Conservation (phyloP, 2,113 vertebrate species). For the Leucosticte australis region DNA sequence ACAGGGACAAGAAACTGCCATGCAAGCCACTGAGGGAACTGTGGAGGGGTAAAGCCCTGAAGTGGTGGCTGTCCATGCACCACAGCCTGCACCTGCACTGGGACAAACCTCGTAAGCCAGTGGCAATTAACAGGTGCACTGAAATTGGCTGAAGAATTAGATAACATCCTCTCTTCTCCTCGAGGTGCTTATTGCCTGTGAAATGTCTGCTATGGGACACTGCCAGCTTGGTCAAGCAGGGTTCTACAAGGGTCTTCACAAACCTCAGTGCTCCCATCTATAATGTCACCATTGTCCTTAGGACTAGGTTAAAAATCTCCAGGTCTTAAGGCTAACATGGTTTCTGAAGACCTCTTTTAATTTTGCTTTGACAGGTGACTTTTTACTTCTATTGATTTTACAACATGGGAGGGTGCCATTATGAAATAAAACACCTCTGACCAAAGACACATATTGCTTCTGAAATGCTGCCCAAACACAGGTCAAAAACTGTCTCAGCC, state of each 20-base stretch:
- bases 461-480: neutral
- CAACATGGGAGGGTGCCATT: neutral
- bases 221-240: neutral
- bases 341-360: neutral
- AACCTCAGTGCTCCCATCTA: neutral
- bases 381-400: neutral
- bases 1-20: neutral
- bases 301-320: neutral
- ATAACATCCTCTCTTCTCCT: neutral
- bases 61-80: neutral
- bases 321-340: neutral
- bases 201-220: neutral
- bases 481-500: neutral
- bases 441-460: neutral
- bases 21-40: neutral
- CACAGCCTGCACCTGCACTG: neutral
- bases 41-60: neutral
- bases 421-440: neutral
- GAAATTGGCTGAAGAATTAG: neutral
- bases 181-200: neutral
- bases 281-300: neutral
- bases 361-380: neutral
- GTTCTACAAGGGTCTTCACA: neutral
- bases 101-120: accelerated
- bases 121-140: neutral